These are phyloP conservation scores for Hucho hucho DNA, from an alignment of 2,113 vertebrate genomes.

Conservation along the genomic window DNA sequence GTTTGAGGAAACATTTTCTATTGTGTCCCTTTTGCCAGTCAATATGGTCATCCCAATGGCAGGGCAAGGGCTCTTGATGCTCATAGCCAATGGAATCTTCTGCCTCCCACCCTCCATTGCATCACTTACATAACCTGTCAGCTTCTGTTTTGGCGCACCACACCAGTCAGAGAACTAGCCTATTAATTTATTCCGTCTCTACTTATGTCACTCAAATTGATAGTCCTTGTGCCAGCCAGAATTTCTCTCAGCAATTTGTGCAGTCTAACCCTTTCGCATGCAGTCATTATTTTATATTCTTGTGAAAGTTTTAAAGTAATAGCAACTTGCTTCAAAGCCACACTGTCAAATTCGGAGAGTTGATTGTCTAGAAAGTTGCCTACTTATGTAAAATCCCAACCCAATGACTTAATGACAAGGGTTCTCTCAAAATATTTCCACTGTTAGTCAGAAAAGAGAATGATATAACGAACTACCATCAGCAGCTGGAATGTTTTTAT, in stretches of 20 bases:
- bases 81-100: constrained; percentile 24
- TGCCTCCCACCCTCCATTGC: constrained; percentile 36
- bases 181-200: constrained; percentile 38
- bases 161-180: constrained; percentile 1
- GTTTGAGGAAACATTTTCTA: not conserved
- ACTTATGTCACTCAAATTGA: constrained; percentile 37
- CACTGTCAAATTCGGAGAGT: not conserved
- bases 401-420: no score
- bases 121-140: constrained; percentile 52
- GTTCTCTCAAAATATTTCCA: no score
- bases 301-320: not conserved
- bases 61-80: constrained; percentile 7
- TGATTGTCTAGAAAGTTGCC: not conserved
- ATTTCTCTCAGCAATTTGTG: not conserved
- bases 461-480: no score
- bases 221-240: constrained; percentile 14
- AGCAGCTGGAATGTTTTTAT: no score
- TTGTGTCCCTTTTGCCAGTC: not conserved
- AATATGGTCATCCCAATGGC: not conserved
- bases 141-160: constrained; percentile 33
- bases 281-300: constrained; percentile 2
- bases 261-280: not conserved
- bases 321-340: not conserved
- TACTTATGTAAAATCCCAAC: no score
- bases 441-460: no score